Base-by-base conservation (phyloP, 2,797 vertebrate genomes). In the Periparus ater region DNA sequence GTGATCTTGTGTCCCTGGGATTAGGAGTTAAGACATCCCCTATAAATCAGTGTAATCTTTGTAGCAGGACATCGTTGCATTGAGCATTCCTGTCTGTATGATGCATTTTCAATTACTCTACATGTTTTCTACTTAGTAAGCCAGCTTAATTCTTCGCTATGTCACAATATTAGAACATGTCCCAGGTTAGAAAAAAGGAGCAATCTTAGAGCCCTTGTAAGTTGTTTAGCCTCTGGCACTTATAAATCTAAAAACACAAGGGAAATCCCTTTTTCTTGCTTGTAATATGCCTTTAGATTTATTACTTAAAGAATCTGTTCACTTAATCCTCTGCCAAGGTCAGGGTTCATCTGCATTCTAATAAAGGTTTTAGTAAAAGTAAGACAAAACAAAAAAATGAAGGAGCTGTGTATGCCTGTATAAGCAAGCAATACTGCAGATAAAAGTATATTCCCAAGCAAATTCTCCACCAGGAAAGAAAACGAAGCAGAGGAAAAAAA, bases 261-360 rank as follows among this genome's bases (percentile, higher is more conserved):
- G 98, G 98, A 98, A 98, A 98, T 98, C 98, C 98, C 97, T 96
- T 97, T 97, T 97, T 95, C 96, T 97, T 97, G 97, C 97, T 98
- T 98, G 97, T 98, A 98, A 98, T 98, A 98, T 98, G 97, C 97
- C 97, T 98, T 98, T 98, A 98, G 98, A 98, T 98, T 98, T 98
- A 98, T 98, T 98, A 97, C 97, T 97, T 95, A 97, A 98, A 98
- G 97, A 98, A 98, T 97, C 97, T 97, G 96, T 95, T 98, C 97
- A 97, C 97, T 98, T 98, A 98, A 98, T 98, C 98, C 97, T 96
- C 44, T 2, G 88, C 90, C 75, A 81, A 97, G 97, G 98, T 98
- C 97, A 98, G 95, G 93, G 97, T 98, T 98, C 92, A 91, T 97
- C 97, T 97, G 91, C 95, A 96, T 96, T 97, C 97, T 97, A 97